These are phyloP conservation scores for Myripristis jacobus DNA, from an alignment of 2,797 vertebrate species.

Conservation along the genomic window DNA sequence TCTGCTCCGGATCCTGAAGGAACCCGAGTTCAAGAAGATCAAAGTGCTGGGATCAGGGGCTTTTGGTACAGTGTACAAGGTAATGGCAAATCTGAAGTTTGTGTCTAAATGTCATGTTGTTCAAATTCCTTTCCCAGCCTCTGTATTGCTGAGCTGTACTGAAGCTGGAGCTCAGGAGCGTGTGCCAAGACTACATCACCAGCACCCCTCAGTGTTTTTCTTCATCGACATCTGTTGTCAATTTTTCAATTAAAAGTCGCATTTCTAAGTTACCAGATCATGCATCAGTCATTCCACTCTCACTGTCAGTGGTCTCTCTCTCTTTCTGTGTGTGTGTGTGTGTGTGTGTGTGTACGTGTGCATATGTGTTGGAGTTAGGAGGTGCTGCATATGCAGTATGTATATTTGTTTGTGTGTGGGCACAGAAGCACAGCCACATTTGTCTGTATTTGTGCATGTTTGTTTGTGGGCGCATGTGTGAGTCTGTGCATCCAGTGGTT, in stretches of 20 bases:
- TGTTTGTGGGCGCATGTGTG: constrained; percentile 10
- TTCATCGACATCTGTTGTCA: constrained; percentile 68
- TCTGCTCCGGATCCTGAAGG: constrained; percentile 94
- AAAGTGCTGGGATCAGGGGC: constrained; percentile 98
- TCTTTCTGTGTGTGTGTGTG: constrained; percentile 2
- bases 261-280: constrained; percentile 64
- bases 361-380: not conserved
- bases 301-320: constrained; percentile 23
- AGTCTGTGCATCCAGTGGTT: not conserved
- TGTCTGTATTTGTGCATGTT: constrained; percentile 19
- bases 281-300: constrained; percentile 29
- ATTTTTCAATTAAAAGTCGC: constrained; percentile 73
- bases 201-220: constrained; percentile 38
- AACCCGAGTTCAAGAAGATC: constrained; percentile 97
- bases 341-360: constrained; percentile 1
- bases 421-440: not conserved
- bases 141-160: constrained; percentile 20
- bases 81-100: constrained; percentile 66
- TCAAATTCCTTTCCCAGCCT: constrained; percentile 10
- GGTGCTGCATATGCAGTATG: constrained; percentile 1
- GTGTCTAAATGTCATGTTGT: constrained; percentile 26
- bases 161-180: constrained; percentile 22
- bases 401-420: not conserved
- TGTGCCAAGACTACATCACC: constrained; percentile 39
- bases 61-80: constrained; percentile 99